Conservation (phyloP, 2,888 invertebrate species). For the Agriopis marginaria region DNA sequence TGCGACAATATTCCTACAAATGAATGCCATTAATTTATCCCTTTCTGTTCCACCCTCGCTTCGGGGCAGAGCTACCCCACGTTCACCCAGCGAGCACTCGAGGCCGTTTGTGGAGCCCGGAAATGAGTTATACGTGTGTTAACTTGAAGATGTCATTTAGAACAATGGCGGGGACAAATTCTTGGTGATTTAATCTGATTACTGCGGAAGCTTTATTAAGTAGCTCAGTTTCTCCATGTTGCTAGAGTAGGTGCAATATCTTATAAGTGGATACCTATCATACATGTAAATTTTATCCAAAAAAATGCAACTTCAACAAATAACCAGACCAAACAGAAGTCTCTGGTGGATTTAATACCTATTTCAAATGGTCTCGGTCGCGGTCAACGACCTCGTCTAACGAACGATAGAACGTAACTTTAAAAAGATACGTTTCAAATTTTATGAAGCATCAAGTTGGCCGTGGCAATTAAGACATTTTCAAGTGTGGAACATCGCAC, state of each 20-base stretch:
- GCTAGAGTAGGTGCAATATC: too few relatives aligned
- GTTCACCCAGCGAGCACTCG: slow-evolving; percentile 27
- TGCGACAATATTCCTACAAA: slow-evolving; percentile 29
- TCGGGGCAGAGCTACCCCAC: slow-evolving; percentile 33
- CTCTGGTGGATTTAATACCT: slow-evolving; percentile 11
- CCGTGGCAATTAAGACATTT: slow-evolving; percentile 75
- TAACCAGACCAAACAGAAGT: slow-evolving; percentile 26
- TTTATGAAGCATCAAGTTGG: slow-evolving; percentile 81
- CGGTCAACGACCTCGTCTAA: slow-evolving; percentile 70
- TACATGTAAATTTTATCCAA: not conserved
- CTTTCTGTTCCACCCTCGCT: slow-evolving; percentile 33
- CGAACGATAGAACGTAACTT: slow-evolving; percentile 65
- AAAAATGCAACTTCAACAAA: slow-evolving; percentile 7
- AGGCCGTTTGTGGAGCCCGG: slow-evolving; percentile 26
- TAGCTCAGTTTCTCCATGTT: not conserved
- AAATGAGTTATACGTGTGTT: slow-evolving; percentile 30
- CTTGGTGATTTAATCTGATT: slow-evolving; percentile 3
- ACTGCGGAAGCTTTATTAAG: not conserved
- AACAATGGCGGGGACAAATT: slow-evolving; percentile 23
- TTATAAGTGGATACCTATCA: too few relatives aligned
- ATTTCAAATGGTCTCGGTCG: slow-evolving; percentile 4
- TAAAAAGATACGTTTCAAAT: slow-evolving; percentile 70
- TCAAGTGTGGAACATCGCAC: slow-evolving; percentile 67
- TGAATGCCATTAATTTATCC: slow-evolving; percentile 39
- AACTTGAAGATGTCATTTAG: slow-evolving; percentile 28